Base-by-base conservation (phyloP, 2,113 vertebrate species). In the Pontoporia blainvillei region DNA sequence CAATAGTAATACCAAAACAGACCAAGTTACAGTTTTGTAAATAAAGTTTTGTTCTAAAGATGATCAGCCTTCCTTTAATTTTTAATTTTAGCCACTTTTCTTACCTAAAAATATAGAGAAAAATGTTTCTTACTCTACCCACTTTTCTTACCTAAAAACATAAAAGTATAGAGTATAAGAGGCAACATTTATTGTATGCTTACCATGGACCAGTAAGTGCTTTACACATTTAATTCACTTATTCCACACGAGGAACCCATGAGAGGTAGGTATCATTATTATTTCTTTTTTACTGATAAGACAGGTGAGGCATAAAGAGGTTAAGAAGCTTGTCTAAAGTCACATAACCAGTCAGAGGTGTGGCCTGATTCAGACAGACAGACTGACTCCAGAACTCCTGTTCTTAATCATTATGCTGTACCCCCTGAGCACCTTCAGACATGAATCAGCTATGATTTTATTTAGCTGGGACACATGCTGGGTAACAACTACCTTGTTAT, bases 1-100 rank as follows among this genome's bases (percentile, higher is more conserved):
- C 64, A 72, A 85, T 72, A 86, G 29, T 49, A 36, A 86, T 96
- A 81, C 52, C 49, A 71, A 94, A 81, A 57, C 44, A 97, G 57
- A 94, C 52, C 71, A 52, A 90, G 21, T 61, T 92, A 21, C 0
- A 1, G 41, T 95, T 94, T 95, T 96, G 6, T 94, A 96, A 97
- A 97, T 97, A 97, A 97, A 97, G 20, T 81, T 95, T 84, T 73
- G 13, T 97, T 94, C 73, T 95, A 84, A 96, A 97, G 84, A 61
- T 92, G 34, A 69, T 36, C 59, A 27, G 90, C 8, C 64, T 95
- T 64, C 52, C 59, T 96, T 92, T 44, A 69, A 64, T 76, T 69
- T 86, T 52, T 52, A 49, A 34, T 54, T 72, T 23, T 79, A 73
- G 15, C 23, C 72, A 85, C 1, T 6, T 85, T 72, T 71, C 27